A percentile compares a stretch with the other conserved stretches of the same genome.
phyloP scores from a whole-genome alignment of 2,888 invertebrate species.

The Dolichopus griseipennis region DNA sequence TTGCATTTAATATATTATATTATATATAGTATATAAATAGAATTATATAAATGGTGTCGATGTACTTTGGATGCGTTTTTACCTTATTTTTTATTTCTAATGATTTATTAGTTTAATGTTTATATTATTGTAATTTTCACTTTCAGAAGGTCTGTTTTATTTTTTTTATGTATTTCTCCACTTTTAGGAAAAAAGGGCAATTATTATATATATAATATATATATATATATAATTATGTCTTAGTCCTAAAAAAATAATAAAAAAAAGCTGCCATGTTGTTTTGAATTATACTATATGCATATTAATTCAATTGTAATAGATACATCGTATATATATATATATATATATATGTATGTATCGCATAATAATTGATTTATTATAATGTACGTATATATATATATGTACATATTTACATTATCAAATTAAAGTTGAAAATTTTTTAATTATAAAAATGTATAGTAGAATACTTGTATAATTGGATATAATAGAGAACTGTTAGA shows the following conservation, averaged over 20 bases:
- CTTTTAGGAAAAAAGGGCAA: no score
- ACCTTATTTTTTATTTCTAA: background rate
- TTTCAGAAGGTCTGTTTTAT: background rate
- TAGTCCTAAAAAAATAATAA: background rate
- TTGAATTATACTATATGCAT: background rate
- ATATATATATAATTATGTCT: background rate
- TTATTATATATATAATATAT: background rate
- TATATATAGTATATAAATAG: background rate
- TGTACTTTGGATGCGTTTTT: conserved; percentile 4
- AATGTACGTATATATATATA: no score
- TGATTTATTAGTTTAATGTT: background rate
- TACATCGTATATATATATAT: background rate
- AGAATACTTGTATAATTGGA: no score
- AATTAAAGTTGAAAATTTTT: no score
- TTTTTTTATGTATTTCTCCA: background rate
- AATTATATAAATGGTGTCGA: background rate
- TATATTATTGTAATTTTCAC: background rate
- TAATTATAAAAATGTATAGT: no score
- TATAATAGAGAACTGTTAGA: no score
- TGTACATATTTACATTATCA: no score
- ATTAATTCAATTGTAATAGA: background rate
- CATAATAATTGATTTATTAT: no score
- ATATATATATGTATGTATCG: no score
- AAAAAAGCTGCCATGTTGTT: background rate
- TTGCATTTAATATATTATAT: no score